Evolutionary conservation across 2,797 vertebrate species (phyloP).

Genomic region (Craterocephalus amniculus): DNA sequence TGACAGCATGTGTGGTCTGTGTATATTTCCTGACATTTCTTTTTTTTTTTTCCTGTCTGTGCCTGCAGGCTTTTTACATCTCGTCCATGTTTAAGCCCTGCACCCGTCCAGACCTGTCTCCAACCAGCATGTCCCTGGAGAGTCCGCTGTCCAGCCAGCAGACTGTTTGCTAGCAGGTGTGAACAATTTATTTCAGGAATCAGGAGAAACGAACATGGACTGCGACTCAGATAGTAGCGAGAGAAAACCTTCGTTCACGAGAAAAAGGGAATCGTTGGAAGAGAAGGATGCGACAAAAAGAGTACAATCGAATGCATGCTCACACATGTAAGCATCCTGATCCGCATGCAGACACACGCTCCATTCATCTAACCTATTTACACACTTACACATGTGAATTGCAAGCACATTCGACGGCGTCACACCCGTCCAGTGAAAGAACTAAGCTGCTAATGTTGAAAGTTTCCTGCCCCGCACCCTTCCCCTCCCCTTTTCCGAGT

Average conservation of each 20-base stretch:
- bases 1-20: slow-evolving; percentile 62
- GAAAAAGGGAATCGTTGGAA: slow-evolving; percentile 60
- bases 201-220: slow-evolving; percentile 36
- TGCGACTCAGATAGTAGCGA: slow-evolving; percentile 30
- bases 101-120: slow-evolving; percentile 64
- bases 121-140: slow-evolving; percentile 75
- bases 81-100: slow-evolving; percentile 86
- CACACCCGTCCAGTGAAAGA: slow-evolving; percentile 73
- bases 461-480: slow-evolving; percentile 38
- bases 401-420: slow-evolving; percentile 72
- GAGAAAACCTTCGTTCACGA: slow-evolving; percentile 12
- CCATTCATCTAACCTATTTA: slow-evolving; percentile 49
- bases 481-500: slow-evolving; percentile 40
- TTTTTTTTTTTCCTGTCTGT: slow-evolving; percentile 48
- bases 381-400: slow-evolving; percentile 57
- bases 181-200: slow-evolving; percentile 36
- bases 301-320: slow-evolving; percentile 65
- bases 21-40: slow-evolving; percentile 48
- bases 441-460: slow-evolving; percentile 84
- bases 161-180: slow-evolving; percentile 85
- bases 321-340: slow-evolving; percentile 37
- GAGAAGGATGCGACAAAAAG: slow-evolving; percentile 42
- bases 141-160: slow-evolving; percentile 86
- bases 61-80: slow-evolving; percentile 85
- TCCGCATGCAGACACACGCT: slow-evolving; percentile 26